Evolutionary conservation across 2,113 vertebrate genomes (phyloP), one percentile per base, ranked within the genome.

Genomic region (Pontoporia blainvillei): DNA sequence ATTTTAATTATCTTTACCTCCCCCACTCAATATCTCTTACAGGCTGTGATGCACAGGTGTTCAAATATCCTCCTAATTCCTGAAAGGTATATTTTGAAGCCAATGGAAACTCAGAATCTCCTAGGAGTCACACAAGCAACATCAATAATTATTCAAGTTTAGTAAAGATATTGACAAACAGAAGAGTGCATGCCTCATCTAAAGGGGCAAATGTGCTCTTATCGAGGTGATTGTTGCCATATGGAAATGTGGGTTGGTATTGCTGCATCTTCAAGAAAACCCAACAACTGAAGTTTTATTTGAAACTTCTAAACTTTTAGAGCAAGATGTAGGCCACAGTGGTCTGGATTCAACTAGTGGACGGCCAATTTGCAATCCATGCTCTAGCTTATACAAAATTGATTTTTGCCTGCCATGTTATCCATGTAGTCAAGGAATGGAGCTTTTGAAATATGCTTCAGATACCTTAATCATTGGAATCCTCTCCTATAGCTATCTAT

Each of bases 311-410:
- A 12, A 72, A 14, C 39, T 72, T 71, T 92, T 66, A 83, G 27
- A 72, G 6, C 17, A 93, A 84, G 62, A n/a, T 88, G 5, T 10
- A 49, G 15, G 8, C 67, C 29, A 57, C 5, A 86, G 20, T 52
- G 39, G 49, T 78, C 39, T 79, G 21, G 13, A 82, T 73, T 94
- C 54, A 79, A 52, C 52, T 59, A 18, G 27, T 39, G 13, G 79
- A 89, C 29, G 59, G 44, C 49, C 5, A 54, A 90, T 67, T 91
- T 86, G 52, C 23, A 86, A 86, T 86, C 52, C 52, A 86, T 71
- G 20, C 18, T 93, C n/a, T 64, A 72, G 62, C 87, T 83, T 86
- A 91, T 52, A 71, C 59, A 96, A 52, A 59, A 72, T 66, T 94
- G 44, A 76, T 94, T 88, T 64, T 93, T 31, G 27, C 39, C 54